Evolutionary conservation across 2,797 vertebrate species (phyloP).

Genomic region (Simalia tracyae): DNA sequence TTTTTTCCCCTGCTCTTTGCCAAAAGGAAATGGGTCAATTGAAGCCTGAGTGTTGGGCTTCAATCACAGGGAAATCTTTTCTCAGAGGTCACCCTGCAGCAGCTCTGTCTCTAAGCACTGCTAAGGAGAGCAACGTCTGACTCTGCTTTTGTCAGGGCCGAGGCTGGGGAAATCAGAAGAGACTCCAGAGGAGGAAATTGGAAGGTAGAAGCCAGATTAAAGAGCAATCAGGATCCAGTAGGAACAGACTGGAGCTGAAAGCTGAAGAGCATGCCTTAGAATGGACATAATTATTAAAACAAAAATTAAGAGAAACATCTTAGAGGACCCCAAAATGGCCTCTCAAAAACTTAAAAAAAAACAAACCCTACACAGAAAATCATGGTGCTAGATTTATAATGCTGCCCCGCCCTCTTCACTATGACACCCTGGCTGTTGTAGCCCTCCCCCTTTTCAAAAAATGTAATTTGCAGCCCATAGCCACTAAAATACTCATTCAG

Average conservation of each 20-base stretch:
- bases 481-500: neutral
- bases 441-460: neutral
- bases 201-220: neutral
- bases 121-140: neutral
- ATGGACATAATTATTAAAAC: too few relatives aligned
- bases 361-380: neutral
- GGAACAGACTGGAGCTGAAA: neutral
- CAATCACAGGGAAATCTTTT: too few relatives aligned
- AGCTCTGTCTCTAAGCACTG: too few relatives aligned
- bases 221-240: neutral
- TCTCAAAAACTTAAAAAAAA: neutral
- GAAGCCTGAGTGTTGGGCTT: too few relatives aligned
- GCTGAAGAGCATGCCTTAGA: neutral
- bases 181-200: neutral
- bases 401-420: neutral
- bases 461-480: neutral
- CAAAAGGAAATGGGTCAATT: too few relatives aligned
- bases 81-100: too few relatives aligned
- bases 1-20: too few relatives aligned
- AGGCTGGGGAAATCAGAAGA: neutral
- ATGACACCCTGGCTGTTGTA: neutral
- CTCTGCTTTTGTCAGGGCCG: neutral
- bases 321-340: neutral
- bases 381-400: neutral
- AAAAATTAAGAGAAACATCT: too few relatives aligned